Evolutionary conservation across 2,888 invertebrate species (phyloP).

Genomic region (Aelia acuminata): DNA sequence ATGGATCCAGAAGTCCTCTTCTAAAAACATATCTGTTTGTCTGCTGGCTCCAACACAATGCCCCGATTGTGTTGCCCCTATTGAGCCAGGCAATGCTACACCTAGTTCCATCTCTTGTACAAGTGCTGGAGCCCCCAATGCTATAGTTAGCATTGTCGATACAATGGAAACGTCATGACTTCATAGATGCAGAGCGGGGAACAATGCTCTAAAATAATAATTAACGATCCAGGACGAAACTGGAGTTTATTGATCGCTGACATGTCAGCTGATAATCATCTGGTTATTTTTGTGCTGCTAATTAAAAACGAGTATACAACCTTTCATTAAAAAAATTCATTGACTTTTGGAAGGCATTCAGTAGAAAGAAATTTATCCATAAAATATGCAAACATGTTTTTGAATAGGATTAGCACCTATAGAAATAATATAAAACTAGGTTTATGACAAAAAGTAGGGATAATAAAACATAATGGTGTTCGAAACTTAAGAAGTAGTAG

Average conservation of each 20-base stretch:
- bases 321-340: too few relatives aligned
- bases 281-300: background rate
- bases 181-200: background rate
- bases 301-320: background rate
- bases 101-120: background rate
- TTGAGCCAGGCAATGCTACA: background rate
- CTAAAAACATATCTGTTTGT: slow-evolving; percentile 54
- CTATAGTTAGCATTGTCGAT: background rate
- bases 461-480: too few relatives aligned
- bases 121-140: background rate
- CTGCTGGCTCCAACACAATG: background rate
- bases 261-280: background rate
- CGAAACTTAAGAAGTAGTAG: too few relatives aligned
- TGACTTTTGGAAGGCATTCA: too few relatives aligned
- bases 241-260: background rate
- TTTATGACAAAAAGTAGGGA: too few relatives aligned
- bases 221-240: background rate
- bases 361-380: too few relatives aligned
- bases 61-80: background rate
- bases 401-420: too few relatives aligned
- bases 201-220: slow-evolving; percentile 10
- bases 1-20: background rate
- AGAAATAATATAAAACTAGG: too few relatives aligned
- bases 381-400: too few relatives aligned
- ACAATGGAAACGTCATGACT: slow-evolving; percentile 26